phyloP scores from a whole-genome alignment of 2,888 invertebrate species.

The Ametastegia equiseti region DNA sequence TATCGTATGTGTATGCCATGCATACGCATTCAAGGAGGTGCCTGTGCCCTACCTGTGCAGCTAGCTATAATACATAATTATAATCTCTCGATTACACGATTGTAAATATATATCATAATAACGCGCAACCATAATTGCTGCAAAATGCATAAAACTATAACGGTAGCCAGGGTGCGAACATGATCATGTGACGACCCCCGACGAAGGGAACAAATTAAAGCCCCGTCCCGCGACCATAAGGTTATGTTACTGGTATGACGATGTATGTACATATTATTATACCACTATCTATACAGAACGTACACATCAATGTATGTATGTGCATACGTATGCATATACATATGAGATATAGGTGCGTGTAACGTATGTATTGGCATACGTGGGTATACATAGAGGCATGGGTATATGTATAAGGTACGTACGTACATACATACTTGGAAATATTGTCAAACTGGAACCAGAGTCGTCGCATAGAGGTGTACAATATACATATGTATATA shows the following conservation, averaged over 20 bases:
- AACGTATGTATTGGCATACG: background rate
- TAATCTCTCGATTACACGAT: background rate
- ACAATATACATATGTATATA: too few relatives aligned
- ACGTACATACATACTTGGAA: too few relatives aligned
- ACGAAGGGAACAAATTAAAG: background rate
- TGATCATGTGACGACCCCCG: background rate
- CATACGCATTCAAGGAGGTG: background rate
- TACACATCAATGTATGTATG: too few relatives aligned
- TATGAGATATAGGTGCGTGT: too few relatives aligned
- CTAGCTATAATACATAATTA: too few relatives aligned
- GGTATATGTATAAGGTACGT: background rate
- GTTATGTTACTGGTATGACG: too few relatives aligned
- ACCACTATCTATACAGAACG: too few relatives aligned
- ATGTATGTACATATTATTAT: too few relatives aligned
- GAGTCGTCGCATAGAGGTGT: too few relatives aligned
- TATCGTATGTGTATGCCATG: background rate
- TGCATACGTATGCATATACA: too few relatives aligned
- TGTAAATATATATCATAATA: background rate
- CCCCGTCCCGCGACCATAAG: background rate
- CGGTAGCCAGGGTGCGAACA: background rate
- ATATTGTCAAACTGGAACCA: too few relatives aligned
- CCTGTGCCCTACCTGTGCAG: background rate
- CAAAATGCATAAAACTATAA: constrained; percentile 4
- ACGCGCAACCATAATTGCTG: constrained; percentile 23
- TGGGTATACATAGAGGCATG: too few relatives aligned